Conservation (phyloP, 1,140 invertebrate genomes). For the Drosophila pectinifera region DNA sequence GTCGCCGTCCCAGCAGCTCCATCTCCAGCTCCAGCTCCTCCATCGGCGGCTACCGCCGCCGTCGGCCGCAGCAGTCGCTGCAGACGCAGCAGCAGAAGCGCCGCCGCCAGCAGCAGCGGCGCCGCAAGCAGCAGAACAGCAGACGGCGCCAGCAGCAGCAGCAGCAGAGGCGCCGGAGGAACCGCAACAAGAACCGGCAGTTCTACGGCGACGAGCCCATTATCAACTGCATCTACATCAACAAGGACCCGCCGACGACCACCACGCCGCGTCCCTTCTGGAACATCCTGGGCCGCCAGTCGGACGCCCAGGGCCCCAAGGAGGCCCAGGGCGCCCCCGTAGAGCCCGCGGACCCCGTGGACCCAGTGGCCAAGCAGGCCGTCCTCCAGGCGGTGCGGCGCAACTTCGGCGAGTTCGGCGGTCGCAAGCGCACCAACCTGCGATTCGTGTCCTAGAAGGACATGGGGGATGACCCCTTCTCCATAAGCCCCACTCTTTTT, state of each 20-base stretch:
- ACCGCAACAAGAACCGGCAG: conserved; percentile 48
- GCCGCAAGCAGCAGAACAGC: conserved; percentile 37
- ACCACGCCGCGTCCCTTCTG: conserved; percentile 78
- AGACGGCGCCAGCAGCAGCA: conserved; percentile 51
- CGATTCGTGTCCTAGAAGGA: conserved; percentile 53
- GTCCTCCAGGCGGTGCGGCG: conserved; percentile 44
- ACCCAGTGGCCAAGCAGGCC: conserved; percentile 36
- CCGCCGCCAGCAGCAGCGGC: conserved; percentile 41
- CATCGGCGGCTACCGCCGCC: conserved; percentile 65
- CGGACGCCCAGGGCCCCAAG: conserved; percentile 1
- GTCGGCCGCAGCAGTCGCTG: conserved; percentile 54
- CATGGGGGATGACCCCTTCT: conserved; percentile 1
- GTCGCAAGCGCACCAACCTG: conserved; percentile 70
- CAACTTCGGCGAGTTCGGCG: conserved; percentile 59
- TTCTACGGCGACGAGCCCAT: conserved; percentile 67
- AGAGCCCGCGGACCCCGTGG: conserved; percentile 31
- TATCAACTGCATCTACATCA: conserved; percentile 81
- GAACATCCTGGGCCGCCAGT: conserved; percentile 71
- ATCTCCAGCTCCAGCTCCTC: conserved; percentile 10
- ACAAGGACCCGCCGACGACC: conserved; percentile 71
- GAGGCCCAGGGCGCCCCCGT: background rate
- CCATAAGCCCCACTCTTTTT: conserved; percentile 20
- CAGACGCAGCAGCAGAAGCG: conserved; percentile 26
- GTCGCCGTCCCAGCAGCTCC: conserved; percentile 49
- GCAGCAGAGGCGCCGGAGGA: conserved; percentile 48